Percentiles rank a stretch among this genome's conserved stretches.
These are phyloP conservation scores for Bos javanicus DNA, from an alignment of 2,113 vertebrate species.

Conservation along the genomic window DNA sequence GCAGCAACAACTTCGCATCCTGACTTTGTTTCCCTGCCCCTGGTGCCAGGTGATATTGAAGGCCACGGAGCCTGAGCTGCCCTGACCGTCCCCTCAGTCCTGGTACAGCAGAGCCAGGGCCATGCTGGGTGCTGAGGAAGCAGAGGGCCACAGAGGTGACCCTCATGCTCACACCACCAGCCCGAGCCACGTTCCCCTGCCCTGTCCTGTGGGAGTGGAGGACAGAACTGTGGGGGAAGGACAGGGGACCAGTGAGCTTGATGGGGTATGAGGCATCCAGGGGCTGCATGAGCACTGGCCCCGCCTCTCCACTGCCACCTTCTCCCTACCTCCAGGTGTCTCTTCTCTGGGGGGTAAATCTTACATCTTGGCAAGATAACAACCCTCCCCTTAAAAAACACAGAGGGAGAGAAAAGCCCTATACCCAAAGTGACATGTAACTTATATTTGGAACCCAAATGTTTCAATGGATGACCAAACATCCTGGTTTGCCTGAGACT, in stretches of 20 bases:
- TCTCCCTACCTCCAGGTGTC: background rate
- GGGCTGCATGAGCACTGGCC: rapidly evolving
- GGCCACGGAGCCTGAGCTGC: rapidly evolving
- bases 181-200: background rate
- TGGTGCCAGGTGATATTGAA: rapidly evolving
- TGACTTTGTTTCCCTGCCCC: background rate
- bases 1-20: background rate
- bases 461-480: background rate
- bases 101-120: background rate
- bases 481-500: background rate
- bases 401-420: background rate
- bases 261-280: background rate
- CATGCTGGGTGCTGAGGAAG: background rate
- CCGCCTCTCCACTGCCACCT: no score
- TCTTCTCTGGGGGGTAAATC: background rate
- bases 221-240: background rate
- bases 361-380: background rate
- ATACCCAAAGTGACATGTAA: background rate
- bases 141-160: background rate
- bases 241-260: background rate
- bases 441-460: background rate
- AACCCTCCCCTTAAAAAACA: background rate
- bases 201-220: background rate
- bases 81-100: background rate
- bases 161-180: background rate